phyloP scores from a whole-genome alignment of 2,888 invertebrate species.

The Amiota communis region DNA sequence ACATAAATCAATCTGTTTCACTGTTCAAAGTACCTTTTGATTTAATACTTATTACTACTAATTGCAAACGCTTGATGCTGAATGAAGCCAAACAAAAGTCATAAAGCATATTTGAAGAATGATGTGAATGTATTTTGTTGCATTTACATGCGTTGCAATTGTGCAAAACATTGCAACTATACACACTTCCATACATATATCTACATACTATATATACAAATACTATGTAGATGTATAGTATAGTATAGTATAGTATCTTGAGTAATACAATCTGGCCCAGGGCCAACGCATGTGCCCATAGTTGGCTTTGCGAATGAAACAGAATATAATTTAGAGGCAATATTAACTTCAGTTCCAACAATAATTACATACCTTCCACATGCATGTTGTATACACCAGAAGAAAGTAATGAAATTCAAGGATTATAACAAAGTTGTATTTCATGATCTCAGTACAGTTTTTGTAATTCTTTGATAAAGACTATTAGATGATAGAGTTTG shows the following conservation, averaged over 20 bases:
- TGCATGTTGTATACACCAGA: too few species aligned
- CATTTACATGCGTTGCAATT: slow-evolving; percentile 9
- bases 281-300: slow-evolving; percentile 9
- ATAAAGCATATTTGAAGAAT: not conserved
- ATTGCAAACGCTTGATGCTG: not conserved
- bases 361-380: too few species aligned
- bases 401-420: too few species aligned
- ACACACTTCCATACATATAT: too few species aligned
- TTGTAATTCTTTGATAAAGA: too few species aligned
- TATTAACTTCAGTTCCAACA: too few species aligned
- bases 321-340: too few species aligned
- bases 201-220: slow-evolving; percentile 4
- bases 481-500: too few species aligned
- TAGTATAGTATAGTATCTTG: not conserved
- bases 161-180: not conserved
- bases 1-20: too few species aligned
- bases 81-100: slow-evolving; percentile 26
- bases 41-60: not conserved
- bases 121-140: slow-evolving; percentile 25
- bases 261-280: slow-evolving; percentile 36
- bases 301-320: too few species aligned
- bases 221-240: slow-evolving; percentile 16
- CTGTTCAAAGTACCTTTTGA: not conserved
- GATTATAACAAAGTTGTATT: too few species aligned
- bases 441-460: too few species aligned